Conservation (phyloP, 2,888 invertebrate species). For the Spodoptera picta region DNA sequence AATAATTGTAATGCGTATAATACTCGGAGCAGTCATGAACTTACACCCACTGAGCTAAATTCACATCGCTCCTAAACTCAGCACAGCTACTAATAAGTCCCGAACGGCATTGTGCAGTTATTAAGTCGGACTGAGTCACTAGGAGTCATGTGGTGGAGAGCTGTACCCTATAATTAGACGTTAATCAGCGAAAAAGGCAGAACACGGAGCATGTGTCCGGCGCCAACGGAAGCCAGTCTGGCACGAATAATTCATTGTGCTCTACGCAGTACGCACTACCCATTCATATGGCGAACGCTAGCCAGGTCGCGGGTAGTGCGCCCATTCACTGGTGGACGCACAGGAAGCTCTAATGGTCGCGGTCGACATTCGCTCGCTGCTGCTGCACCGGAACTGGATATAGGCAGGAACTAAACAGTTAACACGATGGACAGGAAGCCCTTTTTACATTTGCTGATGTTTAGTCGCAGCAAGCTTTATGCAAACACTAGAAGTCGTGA, state of each 20-base stretch:
- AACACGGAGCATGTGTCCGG: constrained; percentile 79
- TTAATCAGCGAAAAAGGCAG: constrained; percentile 85
- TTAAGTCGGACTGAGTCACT: constrained; percentile 80
- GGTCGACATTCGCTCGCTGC: constrained; percentile 66
- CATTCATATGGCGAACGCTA: constrained; percentile 77
- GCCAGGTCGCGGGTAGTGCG: constrained; percentile 70
- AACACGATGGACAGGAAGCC: constrained; percentile 62
- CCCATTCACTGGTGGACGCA: constrained; percentile 73
- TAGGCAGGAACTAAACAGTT: constrained; percentile 81
- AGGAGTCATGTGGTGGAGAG: constrained; percentile 79
- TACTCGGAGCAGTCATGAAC: constrained; percentile 49
- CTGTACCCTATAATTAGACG: constrained; percentile 85
- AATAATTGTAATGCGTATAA: constrained; percentile 22
- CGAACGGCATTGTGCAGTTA: constrained; percentile 71
- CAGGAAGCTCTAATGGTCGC: constrained; percentile 83
- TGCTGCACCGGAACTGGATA: constrained; percentile 80
- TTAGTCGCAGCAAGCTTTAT: constrained; percentile 11
- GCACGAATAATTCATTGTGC: constrained; percentile 83
- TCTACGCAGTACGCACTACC: constrained; percentile 73
- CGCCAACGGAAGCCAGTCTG: constrained; percentile 83
- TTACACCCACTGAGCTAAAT: constrained; percentile 64
- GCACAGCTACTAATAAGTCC: constrained; percentile 69
- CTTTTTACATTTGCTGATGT: constrained; percentile 44
- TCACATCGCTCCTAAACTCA: constrained; percentile 62
- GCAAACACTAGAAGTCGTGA: not conserved